These are phyloP conservation scores for Torymus tubicola DNA, from an alignment of 2,888 invertebrate genomes.

Conservation along the genomic window DNA sequence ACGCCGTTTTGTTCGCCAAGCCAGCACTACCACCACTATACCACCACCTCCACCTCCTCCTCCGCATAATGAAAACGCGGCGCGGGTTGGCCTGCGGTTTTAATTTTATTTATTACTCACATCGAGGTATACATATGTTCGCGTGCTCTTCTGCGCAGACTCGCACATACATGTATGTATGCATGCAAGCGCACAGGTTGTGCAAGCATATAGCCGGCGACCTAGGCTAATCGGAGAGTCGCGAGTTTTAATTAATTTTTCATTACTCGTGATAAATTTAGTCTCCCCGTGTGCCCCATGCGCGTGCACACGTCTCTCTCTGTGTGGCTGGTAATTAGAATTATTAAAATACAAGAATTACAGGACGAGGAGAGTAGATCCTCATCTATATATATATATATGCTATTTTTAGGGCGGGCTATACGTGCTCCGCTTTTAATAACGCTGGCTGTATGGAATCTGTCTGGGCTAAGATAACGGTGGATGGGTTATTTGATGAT, in stretches of 20 bases:
- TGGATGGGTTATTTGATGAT: too few relatives aligned
- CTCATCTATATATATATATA: too few relatives aligned
- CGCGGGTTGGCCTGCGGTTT: constrained; percentile 23
- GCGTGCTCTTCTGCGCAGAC: not conserved
- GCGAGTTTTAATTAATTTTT: constrained; percentile 54
- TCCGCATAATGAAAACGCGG: constrained; percentile 25
- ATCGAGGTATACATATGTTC: constrained; percentile 3
- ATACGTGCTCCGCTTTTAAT: too few relatives aligned
- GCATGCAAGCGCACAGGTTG: too few relatives aligned
- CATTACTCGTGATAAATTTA: constrained; percentile 44
- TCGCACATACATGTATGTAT: too few relatives aligned
- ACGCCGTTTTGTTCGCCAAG: too few relatives aligned
- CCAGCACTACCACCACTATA: not conserved
- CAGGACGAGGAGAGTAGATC: not conserved
- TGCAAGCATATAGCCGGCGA: too few relatives aligned
- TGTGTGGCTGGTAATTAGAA: constrained; percentile 13
- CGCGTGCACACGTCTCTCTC: too few relatives aligned
- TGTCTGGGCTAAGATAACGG: too few relatives aligned
- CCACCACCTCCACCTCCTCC: not conserved
- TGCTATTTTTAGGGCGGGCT: too few relatives aligned
- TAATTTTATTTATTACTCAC: constrained; percentile 45
- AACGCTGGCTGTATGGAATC: too few relatives aligned
- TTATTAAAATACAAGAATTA: constrained; percentile 19
- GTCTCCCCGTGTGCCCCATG: not conserved
- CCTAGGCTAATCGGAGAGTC: constrained; percentile 13